Base-by-base conservation (phyloP, 53 echinoderm and acorn worm genomes). In the Paracentrotus lividus region DNA sequence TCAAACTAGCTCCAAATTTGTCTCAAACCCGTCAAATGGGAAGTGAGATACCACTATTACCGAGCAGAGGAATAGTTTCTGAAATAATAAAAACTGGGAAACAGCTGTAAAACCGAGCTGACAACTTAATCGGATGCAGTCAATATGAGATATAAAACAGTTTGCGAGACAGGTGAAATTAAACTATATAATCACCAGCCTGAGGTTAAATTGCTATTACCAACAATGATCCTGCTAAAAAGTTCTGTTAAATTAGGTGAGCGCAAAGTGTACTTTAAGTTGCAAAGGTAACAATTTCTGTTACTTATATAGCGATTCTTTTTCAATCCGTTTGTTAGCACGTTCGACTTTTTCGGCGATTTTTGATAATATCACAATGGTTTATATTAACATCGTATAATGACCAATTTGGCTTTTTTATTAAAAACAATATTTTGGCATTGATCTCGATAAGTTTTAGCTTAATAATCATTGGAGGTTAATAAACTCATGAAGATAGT, bases 71-170 rank as follows among this genome's bases (percentile, higher is more conserved):
- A n/a, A n/a, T n/a, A n/a, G n/a, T n/a, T n/a, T n/a, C n/a, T n/a
- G n/a, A n/a, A n/a, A n/a, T n/a, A n/a, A n/a, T n/a, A n/a, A n/a
- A n/a, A n/a, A 40, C 20, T 40, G 36, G 72, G 72, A 72, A 72
- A 72, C 72, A 72, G 40, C 36, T 21, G 72, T 18, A 72, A 5
- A n/a, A n/a, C 36, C 36, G 14, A 72, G 20, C 72, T 72, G 72
- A 72, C 72, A 72, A 72, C 36, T 38, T 40, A 72, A 72, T 72
- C 72, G 72, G 72, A 72, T 38, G 21, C 38, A 72, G 72, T 16
- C 72, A 16, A 21, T 72, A n/a, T 72, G 72, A 34, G 20, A 69
- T 38, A 69, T 36, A 34, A 3, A 26, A 38, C 72, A 36, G 18
- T 40, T 38, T 64, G 27, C 27, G 20, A 69, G 72, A 69, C 72